Evolutionary conservation across 2,113 vertebrate species (phyloP), one percentile per base, ranked within the genome.

Genomic region (Dascyllus trimaculatus): DNA sequence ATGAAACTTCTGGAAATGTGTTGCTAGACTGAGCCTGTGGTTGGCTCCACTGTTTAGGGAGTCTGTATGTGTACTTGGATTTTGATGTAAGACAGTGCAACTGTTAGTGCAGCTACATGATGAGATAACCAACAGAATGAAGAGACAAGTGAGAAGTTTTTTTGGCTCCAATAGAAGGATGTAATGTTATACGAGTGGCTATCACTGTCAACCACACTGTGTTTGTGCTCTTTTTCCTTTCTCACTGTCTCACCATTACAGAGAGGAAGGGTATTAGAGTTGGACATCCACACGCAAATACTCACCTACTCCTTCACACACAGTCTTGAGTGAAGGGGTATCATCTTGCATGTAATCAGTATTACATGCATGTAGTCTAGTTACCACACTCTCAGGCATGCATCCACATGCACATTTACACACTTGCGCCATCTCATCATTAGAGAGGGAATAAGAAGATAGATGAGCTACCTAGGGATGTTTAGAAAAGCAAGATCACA

Each of bases 281-380:
- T 13, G 4, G 13, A 17, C 61, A 60, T 2, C 19, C 26, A 45
- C 59, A 22, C 19, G 62, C 48, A 62, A 48, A 63, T 64, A 59
- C 45, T 48, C 49, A 38, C 57, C 11, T 11, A 43, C 40, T 11
- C 13, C 4, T 15, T 25, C 59, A 21, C 24, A 45, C 35, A 22
- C 13, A 63, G 29, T 29, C 29, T 29, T 29, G 67, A 82, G 58
- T 78, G 85, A 81, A 72, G 62, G 67, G 71, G 67, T 79, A 53
- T 83, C 80, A 72, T 35, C 53, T 86, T 86, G 61, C 71, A 24
- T 86, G 66, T 80, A 71, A 82, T 86, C 80, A 80, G 32, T 46
- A 74, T 69, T 71, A 72, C 85, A 73, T 66, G 56, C 72, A 63
- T 68, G 75, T 77, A 40, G 71, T 75, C 67, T 68, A 68, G 67